Evolutionary conservation across 2,888 invertebrate genomes (phyloP), one percentile per base, ranked within the genome.

Genomic region (Syritta pipiens): DNA sequence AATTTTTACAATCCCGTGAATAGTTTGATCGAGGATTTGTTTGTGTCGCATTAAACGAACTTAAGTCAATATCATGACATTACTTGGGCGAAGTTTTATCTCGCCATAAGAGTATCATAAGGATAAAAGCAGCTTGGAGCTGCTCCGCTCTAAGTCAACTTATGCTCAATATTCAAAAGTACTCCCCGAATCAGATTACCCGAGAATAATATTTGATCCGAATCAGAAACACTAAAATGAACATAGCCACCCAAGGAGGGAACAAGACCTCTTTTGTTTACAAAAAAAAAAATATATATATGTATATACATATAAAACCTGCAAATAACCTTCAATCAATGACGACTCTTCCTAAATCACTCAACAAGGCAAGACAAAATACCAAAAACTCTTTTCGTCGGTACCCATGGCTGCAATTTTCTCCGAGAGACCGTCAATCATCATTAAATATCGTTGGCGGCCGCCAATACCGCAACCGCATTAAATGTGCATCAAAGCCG

Each of bases 401-500:
- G 42, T 24, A 14, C 60, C 69, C 26, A 60, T 37, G 62, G 46
- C 71, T 65, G 30, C 44, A 71, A 62, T 51, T 63, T 69, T 9
- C 35, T 49, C 37, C 28, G 42, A 67, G 67, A 68, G 62, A 68
- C 74, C 79, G 74, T 79, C 79, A 72, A 79, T 79, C 79, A 79
- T 74, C 74, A 74, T 79, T 74, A 74, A 74, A 74, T 68, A 74
- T 62, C 79, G 57, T 79, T 79, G 74, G 62, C 67, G 79, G 74
- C 74, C 79, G 74, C 62, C 74, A 62, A 79, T 68, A 74, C 67
- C 55, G 79, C 79, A 79, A 67, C 62, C 62, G 55, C 57, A 79
- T 79, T 79, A 72, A 72, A 68, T 69, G 77, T 72, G 72, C 77
- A 72, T 79, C 65, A 79, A 74, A 67, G 60, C 65, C 55, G 60